Evolutionary conservation across 1,140 invertebrate genomes (phyloP), one percentile per base, ranked within the genome.

Genomic region (Apis florea): DNA sequence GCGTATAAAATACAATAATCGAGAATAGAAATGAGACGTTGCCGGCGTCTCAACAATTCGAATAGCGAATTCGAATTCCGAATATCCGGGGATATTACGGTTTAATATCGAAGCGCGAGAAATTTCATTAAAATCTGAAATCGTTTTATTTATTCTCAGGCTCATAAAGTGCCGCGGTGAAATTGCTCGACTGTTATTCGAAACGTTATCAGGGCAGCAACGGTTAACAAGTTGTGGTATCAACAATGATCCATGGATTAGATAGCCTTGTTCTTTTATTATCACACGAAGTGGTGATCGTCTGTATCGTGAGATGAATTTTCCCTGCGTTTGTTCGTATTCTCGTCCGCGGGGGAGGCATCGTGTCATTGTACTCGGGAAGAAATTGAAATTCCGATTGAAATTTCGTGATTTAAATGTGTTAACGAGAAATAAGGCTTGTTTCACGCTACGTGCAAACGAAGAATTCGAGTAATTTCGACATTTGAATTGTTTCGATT

Each of bases 301-400:
- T 40, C n/a, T n/a, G n/a, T n/a, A 5, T 31, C 31, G 31, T 12
- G 26, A 56, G 47, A n/a, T 76, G 51, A 49, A 67, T 67, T 76
- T 76, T 40, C 31, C 74, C 13, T 67, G 2, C 26, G 63, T 53
- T 76, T 66, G 67, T 76, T 76, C 74, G 47, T 76, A 67, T 66
- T 40, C 51, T 21, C 11, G 56, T 58, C 0, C 19, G 17, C 56
- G 21, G 8, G 19, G 6, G 56, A 58, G 56, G 10, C 12, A 10
- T 17, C 21, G 51, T 66, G 47, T 61, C 26, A n/a, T 19, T 49
- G 54, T 69, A n/a, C 54, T n/a, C 54, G 4, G 11, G 10, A 15
- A 5, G 63, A 19, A 53, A 78, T 68, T 53, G 66, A 67, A 78
- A 78, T 78, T 78, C 54, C 47, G 47, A 21, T 78, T 47, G 75